phyloP scores from a whole-genome alignment of 2,113 vertebrate species.

The Pipra filicauda region DNA sequence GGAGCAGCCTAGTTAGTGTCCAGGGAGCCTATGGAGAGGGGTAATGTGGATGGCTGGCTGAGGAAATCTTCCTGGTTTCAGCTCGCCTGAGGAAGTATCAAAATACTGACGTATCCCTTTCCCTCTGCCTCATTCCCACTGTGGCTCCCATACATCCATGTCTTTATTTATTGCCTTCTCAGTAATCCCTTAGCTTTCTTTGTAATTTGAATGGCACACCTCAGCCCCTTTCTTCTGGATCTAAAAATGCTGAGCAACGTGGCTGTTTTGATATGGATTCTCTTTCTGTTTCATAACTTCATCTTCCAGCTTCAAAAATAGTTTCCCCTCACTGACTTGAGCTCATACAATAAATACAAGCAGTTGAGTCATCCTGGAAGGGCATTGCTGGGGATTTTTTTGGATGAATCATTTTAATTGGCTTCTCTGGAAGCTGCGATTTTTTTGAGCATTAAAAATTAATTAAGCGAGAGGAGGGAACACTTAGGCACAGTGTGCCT shows the following conservation, averaged over 20 bases:
- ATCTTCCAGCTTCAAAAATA: conserved; percentile 4
- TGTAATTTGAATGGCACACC: background rate
- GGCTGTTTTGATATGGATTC: background rate
- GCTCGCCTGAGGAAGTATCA: background rate
- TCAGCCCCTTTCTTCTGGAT: background rate
- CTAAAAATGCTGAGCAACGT: background rate
- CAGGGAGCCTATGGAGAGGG: background rate
- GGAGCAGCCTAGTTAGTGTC: background rate
- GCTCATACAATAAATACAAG: background rate
- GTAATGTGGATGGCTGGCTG: background rate
- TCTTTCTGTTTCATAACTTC: background rate
- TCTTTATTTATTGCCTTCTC: background rate
- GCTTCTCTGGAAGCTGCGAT: background rate
- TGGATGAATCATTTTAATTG: conserved; percentile 5
- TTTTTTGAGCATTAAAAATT: conserved; percentile 1
- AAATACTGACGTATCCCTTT: background rate
- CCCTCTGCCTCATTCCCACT: background rate
- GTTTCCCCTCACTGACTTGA: background rate
- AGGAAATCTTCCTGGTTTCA: background rate
- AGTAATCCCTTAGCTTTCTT: background rate
- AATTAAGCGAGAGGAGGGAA: background rate
- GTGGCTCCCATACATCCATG: background rate
- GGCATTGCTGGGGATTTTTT: background rate
- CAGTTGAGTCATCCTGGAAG: background rate
- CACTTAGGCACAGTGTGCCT: background rate